These are phyloP conservation scores for Nemotelus nigrinus DNA, from an alignment of 2,888 invertebrate genomes.

Conservation along the genomic window DNA sequence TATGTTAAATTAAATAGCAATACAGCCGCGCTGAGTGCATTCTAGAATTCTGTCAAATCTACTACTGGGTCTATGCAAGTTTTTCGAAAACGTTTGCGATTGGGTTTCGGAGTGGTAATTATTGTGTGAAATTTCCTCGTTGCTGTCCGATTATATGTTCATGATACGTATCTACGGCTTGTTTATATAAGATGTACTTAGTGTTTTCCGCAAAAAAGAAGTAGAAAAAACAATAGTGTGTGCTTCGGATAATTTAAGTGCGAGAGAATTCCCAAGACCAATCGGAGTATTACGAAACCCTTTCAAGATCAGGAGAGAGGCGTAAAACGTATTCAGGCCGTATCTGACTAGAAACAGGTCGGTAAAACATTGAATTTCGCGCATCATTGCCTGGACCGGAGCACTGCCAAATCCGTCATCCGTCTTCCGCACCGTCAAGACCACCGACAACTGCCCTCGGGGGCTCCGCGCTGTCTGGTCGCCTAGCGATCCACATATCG, in stretches of 20 bases:
- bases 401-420: neutral
- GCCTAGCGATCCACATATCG: constrained; percentile 15
- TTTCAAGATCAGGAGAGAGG: neutral
- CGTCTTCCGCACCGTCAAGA: neutral
- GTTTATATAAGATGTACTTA: constrained; percentile 36
- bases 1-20: neutral
- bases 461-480: constrained; percentile 39
- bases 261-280: neutral
- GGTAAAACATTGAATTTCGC: neutral
- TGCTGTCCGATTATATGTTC: neutral
- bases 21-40: neutral
- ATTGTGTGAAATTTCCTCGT: constrained; percentile 10
- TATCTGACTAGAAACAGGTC: neutral
- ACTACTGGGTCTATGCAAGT: neutral
- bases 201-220: constrained; percentile 6
- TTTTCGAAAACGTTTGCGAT: constrained; percentile 22
- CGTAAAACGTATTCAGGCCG: constrained; percentile 5
- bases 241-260: neutral
- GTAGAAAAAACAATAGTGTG: constrained; percentile 17
- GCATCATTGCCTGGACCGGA: neutral
- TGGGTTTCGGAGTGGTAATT: constrained; percentile 1
- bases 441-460: constrained; percentile 7
- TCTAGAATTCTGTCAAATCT: neutral
- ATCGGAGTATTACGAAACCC: constrained; percentile 9
- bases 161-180: neutral